phyloP scores from a whole-genome alignment of 2,888 invertebrate species.

The Capitulum mitella region DNA sequence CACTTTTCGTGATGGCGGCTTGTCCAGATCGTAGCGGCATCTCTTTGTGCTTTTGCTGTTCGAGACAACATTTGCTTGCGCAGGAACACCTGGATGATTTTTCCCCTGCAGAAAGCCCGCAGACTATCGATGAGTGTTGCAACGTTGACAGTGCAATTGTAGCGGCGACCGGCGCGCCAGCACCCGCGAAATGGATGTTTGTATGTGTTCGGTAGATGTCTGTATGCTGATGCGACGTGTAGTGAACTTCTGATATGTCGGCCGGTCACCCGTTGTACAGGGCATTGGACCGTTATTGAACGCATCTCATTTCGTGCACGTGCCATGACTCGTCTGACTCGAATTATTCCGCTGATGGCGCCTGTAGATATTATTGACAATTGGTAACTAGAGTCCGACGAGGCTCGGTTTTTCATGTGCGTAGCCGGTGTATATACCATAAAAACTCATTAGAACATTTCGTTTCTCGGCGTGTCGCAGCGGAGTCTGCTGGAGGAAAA shows the following conservation, averaged over 20 bases:
- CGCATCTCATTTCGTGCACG: neutral
- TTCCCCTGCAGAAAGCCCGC: no score
- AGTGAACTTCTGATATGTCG: neutral
- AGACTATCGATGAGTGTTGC: no score
- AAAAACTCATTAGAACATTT: no score
- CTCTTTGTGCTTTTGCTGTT: no score
- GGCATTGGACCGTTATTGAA: neutral
- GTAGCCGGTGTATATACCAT: neutral
- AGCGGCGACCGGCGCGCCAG: neutral
- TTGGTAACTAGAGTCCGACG: neutral
- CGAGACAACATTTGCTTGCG: no score
- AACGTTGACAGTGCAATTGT: neutral
- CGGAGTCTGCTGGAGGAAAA: no score
- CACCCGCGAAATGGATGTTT: neutral
- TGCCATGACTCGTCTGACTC: neutral
- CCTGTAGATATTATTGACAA: neutral
- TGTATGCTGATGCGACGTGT: neutral
- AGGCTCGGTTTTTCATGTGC: neutral
- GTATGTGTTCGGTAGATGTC: no score
- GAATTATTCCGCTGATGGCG: neutral
- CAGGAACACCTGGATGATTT: no score
- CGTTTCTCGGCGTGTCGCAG: no score
- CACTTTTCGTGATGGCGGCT: no score
- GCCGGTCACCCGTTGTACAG: neutral
- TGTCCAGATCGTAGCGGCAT: no score